These are phyloP conservation scores for Scophthalmus maximus DNA, from an alignment of 2,113 vertebrate genomes.

Conservation along the genomic window DNA sequence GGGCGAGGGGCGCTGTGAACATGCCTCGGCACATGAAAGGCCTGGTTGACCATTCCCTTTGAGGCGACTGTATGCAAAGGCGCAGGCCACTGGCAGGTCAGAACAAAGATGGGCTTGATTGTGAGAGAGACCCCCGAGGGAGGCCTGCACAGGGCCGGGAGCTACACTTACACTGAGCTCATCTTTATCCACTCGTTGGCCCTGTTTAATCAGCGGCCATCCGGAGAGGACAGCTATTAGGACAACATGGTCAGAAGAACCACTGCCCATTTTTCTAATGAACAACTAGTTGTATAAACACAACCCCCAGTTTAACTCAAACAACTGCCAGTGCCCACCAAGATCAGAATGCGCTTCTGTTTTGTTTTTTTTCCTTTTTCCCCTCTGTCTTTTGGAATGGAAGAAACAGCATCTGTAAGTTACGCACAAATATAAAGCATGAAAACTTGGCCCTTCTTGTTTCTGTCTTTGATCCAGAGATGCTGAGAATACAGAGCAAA, in stretches of 20 bases:
- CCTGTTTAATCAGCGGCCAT: slow-evolving; percentile 68
- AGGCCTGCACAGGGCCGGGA: slow-evolving; percentile 36
- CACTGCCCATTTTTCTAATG: slow-evolving; percentile 55
- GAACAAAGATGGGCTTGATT: slow-evolving; percentile 76
- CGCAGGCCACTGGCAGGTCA: slow-evolving; percentile 70
- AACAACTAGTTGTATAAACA: slow-evolving; percentile 47
- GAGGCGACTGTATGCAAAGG: slow-evolving; percentile 74
- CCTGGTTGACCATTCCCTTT: slow-evolving; percentile 83
- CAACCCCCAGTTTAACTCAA: slow-evolving; percentile 57
- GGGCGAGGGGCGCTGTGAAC: slow-evolving; percentile 47
- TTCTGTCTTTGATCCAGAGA: slow-evolving; percentile 74
- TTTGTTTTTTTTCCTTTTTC: slow-evolving; percentile 37
- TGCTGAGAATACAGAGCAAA: slow-evolving; percentile 71
- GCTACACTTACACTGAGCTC: slow-evolving; percentile 42
- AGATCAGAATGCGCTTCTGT: slow-evolving; percentile 56
- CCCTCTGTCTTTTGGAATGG: slow-evolving; percentile 57
- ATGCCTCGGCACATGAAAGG: slow-evolving; percentile 74
- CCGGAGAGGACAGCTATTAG: slow-evolving; percentile 48
- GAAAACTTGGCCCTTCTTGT: slow-evolving; percentile 73
- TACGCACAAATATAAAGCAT: slow-evolving; percentile 71
- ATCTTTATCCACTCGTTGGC: slow-evolving; percentile 53
- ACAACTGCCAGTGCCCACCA: slow-evolving; percentile 53
- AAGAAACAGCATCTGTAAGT: slow-evolving; percentile 78
- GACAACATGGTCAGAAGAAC: slow-evolving; percentile 47
- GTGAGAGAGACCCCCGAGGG: slow-evolving; percentile 52